Percentiles rank a stretch among this genome's conserved stretches.
Evolutionary conservation across 2,888 invertebrate species (phyloP).

Genomic region (Pardosa pseudoannulata): DNA sequence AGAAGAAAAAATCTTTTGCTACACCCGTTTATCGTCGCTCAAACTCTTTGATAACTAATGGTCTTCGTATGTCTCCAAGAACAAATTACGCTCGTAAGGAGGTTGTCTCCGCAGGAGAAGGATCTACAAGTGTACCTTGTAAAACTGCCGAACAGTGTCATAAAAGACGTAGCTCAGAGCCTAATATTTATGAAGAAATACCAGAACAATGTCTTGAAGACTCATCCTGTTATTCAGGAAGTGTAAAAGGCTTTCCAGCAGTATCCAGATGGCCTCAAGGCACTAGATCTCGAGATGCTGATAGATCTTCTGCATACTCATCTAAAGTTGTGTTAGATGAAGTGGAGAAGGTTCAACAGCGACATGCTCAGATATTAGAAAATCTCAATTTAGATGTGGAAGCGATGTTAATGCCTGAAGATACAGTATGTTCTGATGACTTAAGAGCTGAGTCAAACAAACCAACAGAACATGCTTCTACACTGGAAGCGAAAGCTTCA

Average conservation of each 20-base stretch:
- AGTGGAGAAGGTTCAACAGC: slow-evolving; percentile 84
- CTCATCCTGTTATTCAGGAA: slow-evolving; percentile 67
- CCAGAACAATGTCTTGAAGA: slow-evolving; percentile 65
- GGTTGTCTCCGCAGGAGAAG: slow-evolving; percentile 51
- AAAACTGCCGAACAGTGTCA: slow-evolving; percentile 60
- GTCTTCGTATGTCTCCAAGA: slow-evolving; percentile 68
- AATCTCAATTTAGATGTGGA: slow-evolving; percentile 92
- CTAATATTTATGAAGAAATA: slow-evolving; percentile 74
- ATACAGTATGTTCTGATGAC: slow-evolving; percentile 63
- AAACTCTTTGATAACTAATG: slow-evolving; percentile 73
- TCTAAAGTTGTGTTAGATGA: slow-evolving; percentile 65
- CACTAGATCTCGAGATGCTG: slow-evolving; percentile 28
- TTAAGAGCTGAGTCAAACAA: slow-evolving; percentile 41
- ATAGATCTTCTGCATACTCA: slow-evolving; percentile 57
- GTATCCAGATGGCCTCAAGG: slow-evolving; percentile 53
- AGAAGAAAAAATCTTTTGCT: slow-evolving; percentile 66
- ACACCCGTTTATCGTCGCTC: slow-evolving; percentile 73
- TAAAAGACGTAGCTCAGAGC: slow-evolving; percentile 72
- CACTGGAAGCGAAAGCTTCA: slow-evolving; percentile 53
- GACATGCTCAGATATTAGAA: slow-evolving; percentile 88
- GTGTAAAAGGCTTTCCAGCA: slow-evolving; percentile 58
- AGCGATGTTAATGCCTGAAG: slow-evolving; percentile 89
- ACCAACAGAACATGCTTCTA: slow-evolving; percentile 38
- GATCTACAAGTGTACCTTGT: slow-evolving; percentile 18
- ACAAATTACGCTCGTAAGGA: slow-evolving; percentile 61